Evolutionary conservation across 2,797 vertebrate species (phyloP).

Genomic region (Propithecus deckenii): DNA sequence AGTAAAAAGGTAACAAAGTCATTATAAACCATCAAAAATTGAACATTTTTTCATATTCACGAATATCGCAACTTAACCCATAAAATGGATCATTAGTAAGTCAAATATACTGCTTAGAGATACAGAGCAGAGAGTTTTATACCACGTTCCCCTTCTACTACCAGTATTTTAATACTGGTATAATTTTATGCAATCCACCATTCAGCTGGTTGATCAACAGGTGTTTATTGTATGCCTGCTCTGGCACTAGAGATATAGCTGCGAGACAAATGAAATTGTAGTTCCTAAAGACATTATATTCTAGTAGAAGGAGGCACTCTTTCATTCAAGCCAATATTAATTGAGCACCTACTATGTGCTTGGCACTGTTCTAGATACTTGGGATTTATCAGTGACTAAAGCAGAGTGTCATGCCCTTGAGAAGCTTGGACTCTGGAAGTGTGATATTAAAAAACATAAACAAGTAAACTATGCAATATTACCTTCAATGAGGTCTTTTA

Average conservation of each 20-base stretch:
- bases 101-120: not conserved
- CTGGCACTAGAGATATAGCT: not conserved
- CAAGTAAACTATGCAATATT: not conserved
- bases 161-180: not conserved
- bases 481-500: not conserved
- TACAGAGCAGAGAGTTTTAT: not conserved
- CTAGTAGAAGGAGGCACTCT: not conserved
- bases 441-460: not conserved
- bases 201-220: not conserved
- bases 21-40: not conserved
- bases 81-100: not conserved
- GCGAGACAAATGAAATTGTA: not conserved
- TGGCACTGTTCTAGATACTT: not conserved
- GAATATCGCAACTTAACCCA: not conserved
- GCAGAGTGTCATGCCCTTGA: not conserved
- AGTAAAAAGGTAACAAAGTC: not conserved
- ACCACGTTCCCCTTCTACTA: not conserved
- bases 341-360: not conserved
- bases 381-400: not conserved
- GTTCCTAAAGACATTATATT: not conserved
- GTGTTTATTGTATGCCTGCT: not conserved
- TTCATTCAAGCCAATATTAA: not conserved
- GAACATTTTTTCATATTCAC: not conserved
- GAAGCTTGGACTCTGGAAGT: not conserved
- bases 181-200: not conserved